phyloP scores from a whole-genome alignment of 2,797 vertebrate species.

The Galagoides demidoff region DNA sequence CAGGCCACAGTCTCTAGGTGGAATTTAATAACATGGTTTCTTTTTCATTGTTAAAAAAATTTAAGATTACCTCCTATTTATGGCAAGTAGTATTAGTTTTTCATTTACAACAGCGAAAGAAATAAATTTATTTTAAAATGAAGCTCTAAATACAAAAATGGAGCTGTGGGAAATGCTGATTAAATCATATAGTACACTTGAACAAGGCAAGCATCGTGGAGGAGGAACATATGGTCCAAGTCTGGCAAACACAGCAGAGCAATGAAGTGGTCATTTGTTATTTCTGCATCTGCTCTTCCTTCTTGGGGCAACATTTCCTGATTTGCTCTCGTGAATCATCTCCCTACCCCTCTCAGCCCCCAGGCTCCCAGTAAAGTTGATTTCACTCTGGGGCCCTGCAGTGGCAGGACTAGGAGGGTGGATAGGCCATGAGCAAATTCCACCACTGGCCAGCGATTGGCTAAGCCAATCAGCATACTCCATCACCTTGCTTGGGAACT shows the following conservation, averaged over 20 bases:
- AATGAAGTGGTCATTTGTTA: background rate
- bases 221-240: background rate
- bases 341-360: background rate
- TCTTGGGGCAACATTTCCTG: background rate
- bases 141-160: constrained; percentile 40
- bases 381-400: background rate
- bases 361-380: background rate
- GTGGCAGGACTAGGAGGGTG: background rate
- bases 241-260: background rate
- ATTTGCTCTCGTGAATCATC: background rate
- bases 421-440: background rate
- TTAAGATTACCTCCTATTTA: constrained; percentile 54
- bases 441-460: background rate
- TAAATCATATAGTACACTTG: constrained; percentile 19
- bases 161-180: constrained; percentile 5
- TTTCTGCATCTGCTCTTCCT: background rate
- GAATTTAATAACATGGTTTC: constrained; percentile 65
- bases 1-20: constrained; percentile 17
- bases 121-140: constrained; percentile 66
- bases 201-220: background rate
- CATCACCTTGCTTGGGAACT: too few species aligned
- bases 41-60: constrained; percentile 56
- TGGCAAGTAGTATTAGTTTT: constrained; percentile 54
- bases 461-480: background rate
- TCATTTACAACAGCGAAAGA: constrained; percentile 42